phyloP scores from a whole-genome alignment of 2,797 vertebrate genomes.

The Poecilia picta region DNA sequence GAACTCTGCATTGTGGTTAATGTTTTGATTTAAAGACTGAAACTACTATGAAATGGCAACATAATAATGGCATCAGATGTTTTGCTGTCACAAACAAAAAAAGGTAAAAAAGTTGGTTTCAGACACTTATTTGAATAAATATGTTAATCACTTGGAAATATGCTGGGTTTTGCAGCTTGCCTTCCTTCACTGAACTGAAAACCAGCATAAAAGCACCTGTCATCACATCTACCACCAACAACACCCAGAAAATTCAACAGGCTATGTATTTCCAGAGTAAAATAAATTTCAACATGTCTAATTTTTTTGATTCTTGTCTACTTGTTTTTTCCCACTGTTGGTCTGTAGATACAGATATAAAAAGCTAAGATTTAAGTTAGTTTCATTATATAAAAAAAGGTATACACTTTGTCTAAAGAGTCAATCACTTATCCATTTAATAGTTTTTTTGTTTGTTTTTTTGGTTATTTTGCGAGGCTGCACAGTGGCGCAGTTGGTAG shows the following conservation, averaged over 20 bases:
- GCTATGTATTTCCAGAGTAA: not conserved
- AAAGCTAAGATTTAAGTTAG: not conserved
- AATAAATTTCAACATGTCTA: not conserved
- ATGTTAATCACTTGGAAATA: not conserved
- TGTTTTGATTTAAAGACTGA: constrained; percentile 40
- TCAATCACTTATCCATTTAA: not conserved
- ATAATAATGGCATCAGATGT: not conserved
- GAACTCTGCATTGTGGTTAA: constrained; percentile 38
- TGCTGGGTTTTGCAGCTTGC: not conserved
- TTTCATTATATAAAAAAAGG: not conserved
- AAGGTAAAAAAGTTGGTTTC: not conserved
- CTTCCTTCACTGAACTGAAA: constrained; percentile 17
- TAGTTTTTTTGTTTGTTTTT: too few relatives aligned
- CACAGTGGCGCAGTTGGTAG: too few relatives aligned
- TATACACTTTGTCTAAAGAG: not conserved
- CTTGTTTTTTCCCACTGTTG: not conserved
- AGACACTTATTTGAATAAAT: not conserved
- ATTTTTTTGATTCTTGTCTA: constrained; percentile 6
- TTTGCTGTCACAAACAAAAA: not conserved
- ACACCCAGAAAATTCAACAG: not conserved
- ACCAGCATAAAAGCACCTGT: constrained; percentile 10
- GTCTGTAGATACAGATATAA: not conserved
- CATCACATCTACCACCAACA: not conserved
- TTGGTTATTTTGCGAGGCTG: too few relatives aligned
- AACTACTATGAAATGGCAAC: not conserved